Conservation (phyloP, 2,113 vertebrate species). For the Eptesicus fuscus region DNA sequence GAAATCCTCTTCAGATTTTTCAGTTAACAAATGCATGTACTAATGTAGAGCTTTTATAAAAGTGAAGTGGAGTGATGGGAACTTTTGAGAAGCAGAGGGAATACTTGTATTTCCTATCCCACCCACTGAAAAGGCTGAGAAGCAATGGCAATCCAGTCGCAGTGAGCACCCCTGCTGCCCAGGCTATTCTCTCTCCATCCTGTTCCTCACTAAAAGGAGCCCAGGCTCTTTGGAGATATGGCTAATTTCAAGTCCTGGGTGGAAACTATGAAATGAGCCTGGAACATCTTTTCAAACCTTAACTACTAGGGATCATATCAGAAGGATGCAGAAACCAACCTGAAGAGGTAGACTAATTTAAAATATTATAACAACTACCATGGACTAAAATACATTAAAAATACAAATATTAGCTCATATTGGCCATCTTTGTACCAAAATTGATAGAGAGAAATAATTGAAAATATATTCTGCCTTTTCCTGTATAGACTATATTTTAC, state of each 20-base stretch:
- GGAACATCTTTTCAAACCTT: not conserved
- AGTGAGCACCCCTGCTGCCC: rapidly evolving
- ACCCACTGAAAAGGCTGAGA: not conserved
- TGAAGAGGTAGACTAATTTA: not conserved
- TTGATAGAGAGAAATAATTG: not conserved
- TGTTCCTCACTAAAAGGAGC: not conserved
- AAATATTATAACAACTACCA: not conserved
- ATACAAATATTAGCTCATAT: not conserved
- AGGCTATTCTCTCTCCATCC: not conserved
- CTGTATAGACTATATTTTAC: not conserved
- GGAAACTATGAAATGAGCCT: not conserved
- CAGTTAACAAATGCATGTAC: not conserved
- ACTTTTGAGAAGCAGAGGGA: not conserved
- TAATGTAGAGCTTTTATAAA: not conserved
- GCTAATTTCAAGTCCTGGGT: not conserved
- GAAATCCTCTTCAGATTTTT: not conserved
- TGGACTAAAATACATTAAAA: not conserved
- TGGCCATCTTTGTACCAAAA: not conserved
- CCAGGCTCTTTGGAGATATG: not conserved
- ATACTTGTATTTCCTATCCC: not conserved
- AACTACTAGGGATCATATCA: not conserved
- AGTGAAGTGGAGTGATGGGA: not conserved
- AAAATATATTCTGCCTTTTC: not conserved
- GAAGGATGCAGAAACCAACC: not conserved
- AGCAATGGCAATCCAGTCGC: not conserved